Conservation (phyloP, 2,797 vertebrate genomes). For the Poecilia picta region DNA sequence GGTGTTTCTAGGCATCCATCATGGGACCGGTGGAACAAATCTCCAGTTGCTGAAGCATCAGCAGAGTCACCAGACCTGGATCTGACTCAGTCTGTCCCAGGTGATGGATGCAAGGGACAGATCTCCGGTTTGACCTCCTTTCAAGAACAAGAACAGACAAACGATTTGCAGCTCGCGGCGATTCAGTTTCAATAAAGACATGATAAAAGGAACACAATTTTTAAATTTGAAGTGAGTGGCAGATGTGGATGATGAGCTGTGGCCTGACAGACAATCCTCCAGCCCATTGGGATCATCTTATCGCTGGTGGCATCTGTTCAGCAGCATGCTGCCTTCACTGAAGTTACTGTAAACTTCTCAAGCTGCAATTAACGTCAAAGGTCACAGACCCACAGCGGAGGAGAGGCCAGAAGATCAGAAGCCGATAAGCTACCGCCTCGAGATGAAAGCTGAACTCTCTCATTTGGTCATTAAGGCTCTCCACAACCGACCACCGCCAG, state of each 20-base stretch:
- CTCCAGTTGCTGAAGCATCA: not conserved
- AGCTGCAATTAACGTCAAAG: conserved; percentile 34
- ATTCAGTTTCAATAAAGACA: not conserved
- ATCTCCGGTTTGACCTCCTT: not conserved
- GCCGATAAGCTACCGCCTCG: conserved; percentile 16
- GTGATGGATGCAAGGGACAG: not conserved
- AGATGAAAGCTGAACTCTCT: conserved; percentile 11
- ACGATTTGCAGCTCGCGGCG: not conserved
- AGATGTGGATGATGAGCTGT: not conserved
- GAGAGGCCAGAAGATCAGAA: conserved; percentile 23
- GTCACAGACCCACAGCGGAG: conserved; percentile 24
- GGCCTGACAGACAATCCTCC: not conserved
- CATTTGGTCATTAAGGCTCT: not conserved
- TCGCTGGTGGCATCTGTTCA: conserved; percentile 4
- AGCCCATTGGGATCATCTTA: not conserved
- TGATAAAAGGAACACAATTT: no score
- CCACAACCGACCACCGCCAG: not conserved
- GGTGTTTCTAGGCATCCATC: not conserved
- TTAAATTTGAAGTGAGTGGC: not conserved
- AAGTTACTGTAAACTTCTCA: conserved; percentile 34
- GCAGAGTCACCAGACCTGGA: not conserved
- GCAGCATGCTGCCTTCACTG: conserved; percentile 3
- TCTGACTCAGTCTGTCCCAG: not conserved
- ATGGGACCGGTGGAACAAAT: not conserved
- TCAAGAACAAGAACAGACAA: not conserved